Conservation (phyloP, 2,113 vertebrate species). For the Gulo gulo region DNA sequence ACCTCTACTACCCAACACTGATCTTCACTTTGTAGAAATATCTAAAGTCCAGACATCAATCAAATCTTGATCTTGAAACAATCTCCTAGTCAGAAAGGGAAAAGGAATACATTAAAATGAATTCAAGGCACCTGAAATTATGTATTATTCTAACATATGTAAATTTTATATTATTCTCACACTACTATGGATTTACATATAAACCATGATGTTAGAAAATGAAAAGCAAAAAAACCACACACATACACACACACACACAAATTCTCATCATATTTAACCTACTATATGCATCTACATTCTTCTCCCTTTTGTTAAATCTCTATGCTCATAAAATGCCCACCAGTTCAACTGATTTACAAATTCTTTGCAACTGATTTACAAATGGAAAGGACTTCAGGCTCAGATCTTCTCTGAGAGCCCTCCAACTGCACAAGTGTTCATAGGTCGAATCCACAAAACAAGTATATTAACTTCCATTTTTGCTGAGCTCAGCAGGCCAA, state of each 20-base stretch:
- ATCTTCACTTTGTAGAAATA: background rate
- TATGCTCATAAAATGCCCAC: background rate
- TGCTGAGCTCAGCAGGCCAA: background rate
- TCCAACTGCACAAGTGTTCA: background rate
- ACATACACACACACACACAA: background rate
- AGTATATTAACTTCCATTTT: background rate
- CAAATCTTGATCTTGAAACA: background rate
- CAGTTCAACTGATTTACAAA: background rate
- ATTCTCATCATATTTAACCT: background rate
- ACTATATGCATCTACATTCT: background rate
- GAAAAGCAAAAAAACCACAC: background rate
- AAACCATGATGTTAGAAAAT: background rate
- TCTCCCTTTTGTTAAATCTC: background rate
- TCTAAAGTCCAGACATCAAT: background rate
- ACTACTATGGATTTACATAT: background rate
- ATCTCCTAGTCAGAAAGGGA: background rate
- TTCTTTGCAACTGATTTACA: background rate
- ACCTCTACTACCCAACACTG: background rate
- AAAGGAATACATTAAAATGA: background rate
- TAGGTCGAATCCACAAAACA: background rate
- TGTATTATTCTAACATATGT: background rate
- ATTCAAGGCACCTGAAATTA: background rate
- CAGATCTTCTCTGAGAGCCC: background rate
- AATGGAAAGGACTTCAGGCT: background rate
- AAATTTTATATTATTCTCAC: no score